phyloP scores from a whole-genome alignment of 2,888 invertebrate species.

The Elysia crispata region DNA sequence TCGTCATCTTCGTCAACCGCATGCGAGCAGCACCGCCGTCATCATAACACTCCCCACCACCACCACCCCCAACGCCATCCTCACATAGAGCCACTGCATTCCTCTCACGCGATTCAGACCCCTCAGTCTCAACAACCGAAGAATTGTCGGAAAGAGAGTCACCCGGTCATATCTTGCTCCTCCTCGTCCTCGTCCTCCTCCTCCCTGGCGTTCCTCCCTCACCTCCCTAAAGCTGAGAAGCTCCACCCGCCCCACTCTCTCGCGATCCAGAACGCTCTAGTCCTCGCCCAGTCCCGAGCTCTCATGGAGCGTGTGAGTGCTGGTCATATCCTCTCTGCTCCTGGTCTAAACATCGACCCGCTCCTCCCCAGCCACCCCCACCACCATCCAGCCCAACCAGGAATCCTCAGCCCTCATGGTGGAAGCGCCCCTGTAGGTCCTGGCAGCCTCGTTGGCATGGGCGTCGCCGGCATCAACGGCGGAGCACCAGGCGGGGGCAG shows the following conservation, averaged over 20 bases:
- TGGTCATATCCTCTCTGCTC: slow-evolving; percentile 24
- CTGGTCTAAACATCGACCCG: slow-evolving; percentile 18
- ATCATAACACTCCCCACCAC: neutral
- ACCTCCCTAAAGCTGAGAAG: neutral
- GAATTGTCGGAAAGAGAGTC: neutral
- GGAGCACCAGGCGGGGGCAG: slow-evolving; percentile 44
- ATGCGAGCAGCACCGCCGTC: slow-evolving; percentile 5
- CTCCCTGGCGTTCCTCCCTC: neutral
- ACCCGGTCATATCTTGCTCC: neutral
- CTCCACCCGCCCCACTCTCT: neutral
- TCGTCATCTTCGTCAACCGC: slow-evolving; percentile 1
- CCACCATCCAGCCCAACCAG: neutral
- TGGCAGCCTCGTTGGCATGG: slow-evolving; percentile 5
- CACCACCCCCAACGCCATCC: neutral
- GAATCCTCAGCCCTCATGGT: neutral
- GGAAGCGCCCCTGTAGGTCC: slow-evolving; percentile 4
- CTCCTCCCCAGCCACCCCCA: neutral
- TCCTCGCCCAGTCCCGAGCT: slow-evolving; percentile 32
- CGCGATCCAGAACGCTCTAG: slow-evolving; percentile 35
- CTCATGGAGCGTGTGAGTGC: slow-evolving; percentile 29
- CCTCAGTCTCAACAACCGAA: neutral
- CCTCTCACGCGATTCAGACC: neutral
- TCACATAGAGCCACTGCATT: neutral
- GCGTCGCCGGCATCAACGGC: slow-evolving; percentile 42
- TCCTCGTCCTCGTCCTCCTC: neutral